Evolutionary conservation across 2,113 vertebrate species (phyloP).

Genomic region (Macrotis lagotis): DNA sequence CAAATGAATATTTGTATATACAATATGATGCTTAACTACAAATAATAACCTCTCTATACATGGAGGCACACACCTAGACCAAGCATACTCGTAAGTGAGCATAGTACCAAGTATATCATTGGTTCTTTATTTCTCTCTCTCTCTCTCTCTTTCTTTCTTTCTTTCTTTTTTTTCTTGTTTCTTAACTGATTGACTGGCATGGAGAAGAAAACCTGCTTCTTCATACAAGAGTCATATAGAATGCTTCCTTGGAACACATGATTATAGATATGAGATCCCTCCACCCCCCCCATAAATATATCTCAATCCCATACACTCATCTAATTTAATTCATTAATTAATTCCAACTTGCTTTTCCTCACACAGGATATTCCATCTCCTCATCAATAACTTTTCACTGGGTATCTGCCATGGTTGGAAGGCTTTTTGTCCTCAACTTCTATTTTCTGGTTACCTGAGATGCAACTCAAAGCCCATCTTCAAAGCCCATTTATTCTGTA

Average conservation of each 20-base stretch:
- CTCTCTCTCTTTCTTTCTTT: no score
- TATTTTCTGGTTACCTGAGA: not conserved
- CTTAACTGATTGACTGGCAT: not conserved
- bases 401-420: not conserved
- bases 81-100: not conserved
- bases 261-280: not conserved
- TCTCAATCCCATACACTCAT: not conserved
- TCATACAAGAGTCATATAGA: not conserved
- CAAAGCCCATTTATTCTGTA: no score
- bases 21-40: not conserved
- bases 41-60: no score
- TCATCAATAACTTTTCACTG: not conserved
- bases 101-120: not conserved
- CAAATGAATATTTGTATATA: not conserved
- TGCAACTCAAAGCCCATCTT: not conserved
- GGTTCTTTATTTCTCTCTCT: no score
- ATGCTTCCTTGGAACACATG: not conserved
- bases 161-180: no score
- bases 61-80: not conserved
- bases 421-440: not conserved
- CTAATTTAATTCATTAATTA: not conserved
- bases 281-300: not conserved
- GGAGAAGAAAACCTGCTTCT: not conserved
- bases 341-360: not conserved
- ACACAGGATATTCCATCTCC: not conserved